A percentile compares a stretch with the other conserved stretches of the same genome.
Evolutionary conservation across 2,888 invertebrate species (phyloP).

Genomic region (Drosophila testacea): DNA sequence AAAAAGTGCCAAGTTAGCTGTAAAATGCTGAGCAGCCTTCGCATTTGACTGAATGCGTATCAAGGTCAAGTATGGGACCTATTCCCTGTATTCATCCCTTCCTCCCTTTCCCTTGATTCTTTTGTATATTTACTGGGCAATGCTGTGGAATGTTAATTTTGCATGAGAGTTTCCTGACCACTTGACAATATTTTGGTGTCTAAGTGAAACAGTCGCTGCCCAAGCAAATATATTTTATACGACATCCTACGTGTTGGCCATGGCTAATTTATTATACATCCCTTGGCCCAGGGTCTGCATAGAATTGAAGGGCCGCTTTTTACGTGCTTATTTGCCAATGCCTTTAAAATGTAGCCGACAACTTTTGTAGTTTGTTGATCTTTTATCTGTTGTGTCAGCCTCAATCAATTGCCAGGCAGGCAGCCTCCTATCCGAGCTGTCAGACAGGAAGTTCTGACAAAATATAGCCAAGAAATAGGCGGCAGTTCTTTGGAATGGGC

Average conservation of each 20-base stretch:
- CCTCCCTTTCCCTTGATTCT: background rate
- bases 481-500: constrained; percentile 8
- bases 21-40: constrained; percentile 45
- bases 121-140: constrained; percentile 43
- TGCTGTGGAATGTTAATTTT: constrained; percentile 69
- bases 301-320: too few species aligned
- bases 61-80: constrained; percentile 57
- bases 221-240: constrained; percentile 60
- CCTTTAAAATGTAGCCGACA: constrained; percentile 66
- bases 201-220: constrained; percentile 49
- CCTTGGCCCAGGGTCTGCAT: constrained; percentile 9
- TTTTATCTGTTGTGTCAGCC: constrained; percentile 55
- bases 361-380: constrained; percentile 60
- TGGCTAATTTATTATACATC: constrained; percentile 74
- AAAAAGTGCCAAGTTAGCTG: constrained; percentile 69
- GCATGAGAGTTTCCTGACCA: constrained; percentile 62
- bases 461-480: constrained; percentile 26
- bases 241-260: constrained; percentile 70
- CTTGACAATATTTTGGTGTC: constrained; percentile 55
- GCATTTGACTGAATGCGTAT: constrained; percentile 48
- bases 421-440: constrained; percentile 37
- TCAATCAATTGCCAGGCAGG: constrained; percentile 64
- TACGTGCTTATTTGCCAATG: constrained; percentile 36
- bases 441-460: constrained; percentile 61
- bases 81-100: background rate